These are phyloP conservation scores for Oryzias sinensis DNA, from an alignment of 2,797 vertebrate genomes.

Conservation along the genomic window DNA sequence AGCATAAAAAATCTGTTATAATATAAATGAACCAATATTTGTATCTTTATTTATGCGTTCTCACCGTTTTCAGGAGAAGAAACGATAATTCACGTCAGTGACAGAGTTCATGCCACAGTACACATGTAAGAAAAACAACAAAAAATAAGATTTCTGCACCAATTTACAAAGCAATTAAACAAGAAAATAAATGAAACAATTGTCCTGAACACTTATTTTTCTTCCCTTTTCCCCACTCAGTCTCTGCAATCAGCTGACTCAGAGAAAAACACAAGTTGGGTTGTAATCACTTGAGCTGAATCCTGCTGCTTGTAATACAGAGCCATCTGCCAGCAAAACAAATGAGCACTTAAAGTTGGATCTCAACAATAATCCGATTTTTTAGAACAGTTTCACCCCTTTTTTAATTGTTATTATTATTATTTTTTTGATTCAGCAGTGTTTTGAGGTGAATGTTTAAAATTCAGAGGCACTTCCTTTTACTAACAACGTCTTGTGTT, in stretches of 20 bases:
- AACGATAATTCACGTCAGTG: background rate
- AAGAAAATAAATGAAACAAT: constrained; percentile 5
- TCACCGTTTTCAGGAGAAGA: background rate
- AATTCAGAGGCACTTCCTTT: constrained; percentile 2
- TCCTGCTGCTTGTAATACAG: constrained; percentile 28
- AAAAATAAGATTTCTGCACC: constrained; percentile 12
- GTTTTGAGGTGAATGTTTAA: constrained; percentile 8
- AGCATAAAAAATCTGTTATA: no score
- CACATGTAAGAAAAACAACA: constrained; percentile 17
- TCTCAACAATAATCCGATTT: constrained; percentile 13
- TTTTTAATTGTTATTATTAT: background rate
- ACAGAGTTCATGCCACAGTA: background rate
- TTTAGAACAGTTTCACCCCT: constrained; percentile 3
- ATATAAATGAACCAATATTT: no score
- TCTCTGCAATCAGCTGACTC: constrained; percentile 37
- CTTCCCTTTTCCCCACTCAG: constrained; percentile 10
- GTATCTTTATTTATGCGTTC: no score
- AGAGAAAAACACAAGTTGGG: constrained; percentile 28
- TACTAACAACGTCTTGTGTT: background rate
- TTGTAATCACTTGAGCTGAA: constrained; percentile 38
- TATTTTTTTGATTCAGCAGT: background rate
- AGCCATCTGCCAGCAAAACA: constrained; percentile 30
- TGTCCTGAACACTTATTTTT: constrained; percentile 23
- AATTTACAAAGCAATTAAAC: constrained; percentile 12
- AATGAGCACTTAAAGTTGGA: constrained; percentile 18